Evolutionary conservation across 1,140 invertebrate species (phyloP).

Genomic region (Lucilia sericata): DNA sequence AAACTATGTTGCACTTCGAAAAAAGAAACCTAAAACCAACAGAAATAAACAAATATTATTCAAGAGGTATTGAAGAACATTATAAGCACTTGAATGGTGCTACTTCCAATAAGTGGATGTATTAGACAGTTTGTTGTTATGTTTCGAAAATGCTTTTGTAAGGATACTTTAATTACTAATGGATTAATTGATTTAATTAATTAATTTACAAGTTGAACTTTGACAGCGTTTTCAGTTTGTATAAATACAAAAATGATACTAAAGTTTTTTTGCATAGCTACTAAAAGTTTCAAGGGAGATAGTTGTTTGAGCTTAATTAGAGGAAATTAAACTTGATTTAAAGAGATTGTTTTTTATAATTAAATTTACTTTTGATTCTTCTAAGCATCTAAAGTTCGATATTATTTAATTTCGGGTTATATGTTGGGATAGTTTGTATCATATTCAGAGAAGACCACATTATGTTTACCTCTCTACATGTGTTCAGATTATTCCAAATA

Average conservation of each 20-base stretch:
- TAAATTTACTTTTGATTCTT: too few species aligned
- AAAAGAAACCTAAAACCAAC: background rate
- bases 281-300: too few species aligned
- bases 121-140: background rate
- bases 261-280: too few species aligned
- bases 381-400: too few species aligned
- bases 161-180: conserved; percentile 1
- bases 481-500: too few species aligned
- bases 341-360: too few species aligned
- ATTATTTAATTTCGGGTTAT: too few species aligned
- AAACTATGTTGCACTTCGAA: conserved; percentile 39
- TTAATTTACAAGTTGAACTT: background rate
- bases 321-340: too few species aligned
- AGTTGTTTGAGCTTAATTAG: too few species aligned
- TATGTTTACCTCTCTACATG: too few species aligned
- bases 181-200: conserved; percentile 21
- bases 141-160: background rate
- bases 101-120: background rate
- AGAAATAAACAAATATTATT: background rate
- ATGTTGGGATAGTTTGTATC: too few species aligned
- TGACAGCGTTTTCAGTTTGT: background rate
- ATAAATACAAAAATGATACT: background rate
- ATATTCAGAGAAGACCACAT: too few species aligned
- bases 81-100: background rate
- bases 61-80: background rate